A percentile compares a stretch with the other conserved stretches of the same genome.
Conservation (phyloP, 2,113 vertebrate genomes). For the Corydoras sp. region DNA sequence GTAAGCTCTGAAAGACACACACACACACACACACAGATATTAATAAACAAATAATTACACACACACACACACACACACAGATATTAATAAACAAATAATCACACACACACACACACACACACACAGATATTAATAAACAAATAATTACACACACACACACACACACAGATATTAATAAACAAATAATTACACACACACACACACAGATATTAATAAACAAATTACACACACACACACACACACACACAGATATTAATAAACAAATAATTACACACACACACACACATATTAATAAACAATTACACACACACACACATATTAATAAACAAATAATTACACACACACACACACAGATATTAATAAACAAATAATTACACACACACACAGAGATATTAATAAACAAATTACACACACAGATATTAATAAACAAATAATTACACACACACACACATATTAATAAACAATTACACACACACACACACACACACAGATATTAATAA, state of each 20-base stretch:
- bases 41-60: no score
- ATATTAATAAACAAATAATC: no score
- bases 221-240: conserved; percentile 8
- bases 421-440: neutral
- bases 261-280: no score
- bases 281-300: no score
- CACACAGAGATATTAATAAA: no score
- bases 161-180: no score
- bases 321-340: neutral
- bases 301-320: no score
- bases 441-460: conserved; percentile 6
- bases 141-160: neutral
- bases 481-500: no score
- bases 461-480: neutral
- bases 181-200: no score
- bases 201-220: no score
- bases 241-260: neutral
- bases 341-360: neutral
- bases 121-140: neutral
- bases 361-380: no score
- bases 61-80: neutral
- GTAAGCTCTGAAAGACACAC: conserved; percentile 69
- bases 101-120: neutral
- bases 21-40: neutral
- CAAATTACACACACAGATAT: no score